Evolutionary conservation across 2,888 invertebrate species (phyloP).

Genomic region (Falcaria lacertinaria): DNA sequence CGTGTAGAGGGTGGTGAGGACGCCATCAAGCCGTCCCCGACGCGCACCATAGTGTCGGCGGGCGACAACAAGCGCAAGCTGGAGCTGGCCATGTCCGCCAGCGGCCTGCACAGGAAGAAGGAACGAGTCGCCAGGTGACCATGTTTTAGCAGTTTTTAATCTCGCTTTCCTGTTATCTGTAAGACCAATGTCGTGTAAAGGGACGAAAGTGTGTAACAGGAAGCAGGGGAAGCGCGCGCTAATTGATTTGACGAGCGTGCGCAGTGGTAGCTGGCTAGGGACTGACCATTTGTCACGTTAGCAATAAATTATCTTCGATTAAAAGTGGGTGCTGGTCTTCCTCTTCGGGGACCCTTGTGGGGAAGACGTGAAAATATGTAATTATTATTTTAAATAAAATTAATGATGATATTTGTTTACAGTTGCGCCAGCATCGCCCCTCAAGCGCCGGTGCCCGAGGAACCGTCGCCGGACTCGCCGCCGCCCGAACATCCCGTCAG

Average conservation of each 20-base stretch:
- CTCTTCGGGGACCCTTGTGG: too few species aligned
- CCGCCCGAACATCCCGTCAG: constrained; percentile 24
- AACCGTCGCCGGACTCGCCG: constrained; percentile 39
- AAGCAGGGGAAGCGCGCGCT: too few species aligned
- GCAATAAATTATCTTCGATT: too few species aligned
- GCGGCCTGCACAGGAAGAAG: constrained; percentile 83
- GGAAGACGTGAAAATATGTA: background rate
- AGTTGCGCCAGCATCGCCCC: constrained; percentile 57
- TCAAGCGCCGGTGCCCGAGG: constrained; percentile 49
- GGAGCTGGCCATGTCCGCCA: constrained; percentile 86
- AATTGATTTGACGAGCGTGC: too few species aligned
- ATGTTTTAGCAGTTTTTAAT: too few species aligned
- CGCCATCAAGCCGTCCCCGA: constrained; percentile 82
- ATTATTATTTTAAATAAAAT: background rate
- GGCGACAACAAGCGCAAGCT: constrained; percentile 86
- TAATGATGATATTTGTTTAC: constrained; percentile 1
- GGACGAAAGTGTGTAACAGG: too few species aligned
- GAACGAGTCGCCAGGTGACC: constrained; percentile 75
- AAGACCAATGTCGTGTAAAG: too few species aligned
- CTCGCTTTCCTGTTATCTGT: too few species aligned
- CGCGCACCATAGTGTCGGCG: constrained; percentile 77
- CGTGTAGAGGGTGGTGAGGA: constrained; percentile 72
- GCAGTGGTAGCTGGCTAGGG: too few species aligned
- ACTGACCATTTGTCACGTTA: too few species aligned
- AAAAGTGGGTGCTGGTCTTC: too few species aligned